phyloP scores from a whole-genome alignment of 2,797 vertebrate genomes.

The Serranus cabrilla region DNA sequence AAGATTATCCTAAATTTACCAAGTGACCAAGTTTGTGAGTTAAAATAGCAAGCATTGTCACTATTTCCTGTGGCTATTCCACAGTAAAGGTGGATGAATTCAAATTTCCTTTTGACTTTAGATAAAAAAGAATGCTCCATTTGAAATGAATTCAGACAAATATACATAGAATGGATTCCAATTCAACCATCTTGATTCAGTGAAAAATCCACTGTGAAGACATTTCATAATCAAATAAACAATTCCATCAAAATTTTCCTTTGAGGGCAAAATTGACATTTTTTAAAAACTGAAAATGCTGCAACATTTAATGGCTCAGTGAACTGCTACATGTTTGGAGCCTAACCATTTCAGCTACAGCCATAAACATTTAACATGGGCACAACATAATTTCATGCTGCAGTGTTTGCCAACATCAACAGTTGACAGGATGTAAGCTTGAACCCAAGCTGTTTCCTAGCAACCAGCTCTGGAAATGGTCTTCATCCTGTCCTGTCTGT shows the following conservation, averaged over 20 bases:
- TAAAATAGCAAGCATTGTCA: too few relatives aligned
- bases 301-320: background rate
- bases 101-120: too few relatives aligned
- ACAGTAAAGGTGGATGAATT: too few relatives aligned
- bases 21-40: too few relatives aligned
- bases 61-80: too few relatives aligned
- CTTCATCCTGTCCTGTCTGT: constrained; percentile 23
- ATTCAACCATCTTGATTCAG: background rate
- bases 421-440: constrained; percentile 7
- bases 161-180: background rate
- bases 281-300: background rate
- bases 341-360: background rate
- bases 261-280: background rate
- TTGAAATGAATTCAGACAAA: too few relatives aligned
- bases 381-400: too few relatives aligned
- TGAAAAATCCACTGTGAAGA: constrained; percentile 2
- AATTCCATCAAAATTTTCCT: background rate
- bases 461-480: constrained; percentile 28
- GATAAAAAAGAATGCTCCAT: too few relatives aligned
- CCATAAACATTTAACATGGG: background rate
- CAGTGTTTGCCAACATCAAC: constrained; percentile 22
- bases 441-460: constrained; percentile 43
- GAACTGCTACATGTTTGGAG: background rate
- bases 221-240: background rate
- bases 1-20: too few relatives aligned